A percentile compares a stretch with the other conserved stretches of the same genome.
These are phyloP conservation scores for Cariama cristata DNA, from an alignment of 2,113 vertebrate genomes.

Conservation along the genomic window DNA sequence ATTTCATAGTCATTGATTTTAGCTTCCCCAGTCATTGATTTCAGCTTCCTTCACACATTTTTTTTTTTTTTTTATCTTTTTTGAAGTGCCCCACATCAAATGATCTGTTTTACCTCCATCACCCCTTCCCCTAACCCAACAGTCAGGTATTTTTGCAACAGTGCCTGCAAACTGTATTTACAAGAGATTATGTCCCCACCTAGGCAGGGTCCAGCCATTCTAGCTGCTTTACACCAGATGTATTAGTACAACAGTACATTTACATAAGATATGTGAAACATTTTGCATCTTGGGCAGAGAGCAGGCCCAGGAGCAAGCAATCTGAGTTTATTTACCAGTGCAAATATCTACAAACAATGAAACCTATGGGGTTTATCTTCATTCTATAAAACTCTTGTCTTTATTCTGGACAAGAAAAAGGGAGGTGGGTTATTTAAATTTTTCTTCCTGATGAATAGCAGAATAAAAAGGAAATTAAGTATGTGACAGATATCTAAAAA, in stretches of 20 bases:
- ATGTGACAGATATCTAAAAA: background rate
- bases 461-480: background rate
- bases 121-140: fast-evolving
- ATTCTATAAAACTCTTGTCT: background rate
- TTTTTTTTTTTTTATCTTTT: background rate
- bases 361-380: background rate
- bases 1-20: background rate
- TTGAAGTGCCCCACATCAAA: background rate
- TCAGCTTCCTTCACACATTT: background rate
- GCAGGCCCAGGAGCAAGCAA: background rate
- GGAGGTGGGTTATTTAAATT: background rate
- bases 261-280: background rate
- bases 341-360: background rate
- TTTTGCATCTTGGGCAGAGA: background rate
- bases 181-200: background rate
- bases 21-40: background rate
- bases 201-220: background rate
- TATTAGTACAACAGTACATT: background rate
- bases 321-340: background rate
- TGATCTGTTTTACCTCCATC: background rate
- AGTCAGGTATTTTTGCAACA: background rate
- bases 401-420: background rate
- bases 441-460: background rate
- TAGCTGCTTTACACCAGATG: background rate
- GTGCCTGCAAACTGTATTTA: background rate